Base-by-base conservation (phyloP, 2,888 invertebrate genomes). In the Drosophila atripex region DNA sequence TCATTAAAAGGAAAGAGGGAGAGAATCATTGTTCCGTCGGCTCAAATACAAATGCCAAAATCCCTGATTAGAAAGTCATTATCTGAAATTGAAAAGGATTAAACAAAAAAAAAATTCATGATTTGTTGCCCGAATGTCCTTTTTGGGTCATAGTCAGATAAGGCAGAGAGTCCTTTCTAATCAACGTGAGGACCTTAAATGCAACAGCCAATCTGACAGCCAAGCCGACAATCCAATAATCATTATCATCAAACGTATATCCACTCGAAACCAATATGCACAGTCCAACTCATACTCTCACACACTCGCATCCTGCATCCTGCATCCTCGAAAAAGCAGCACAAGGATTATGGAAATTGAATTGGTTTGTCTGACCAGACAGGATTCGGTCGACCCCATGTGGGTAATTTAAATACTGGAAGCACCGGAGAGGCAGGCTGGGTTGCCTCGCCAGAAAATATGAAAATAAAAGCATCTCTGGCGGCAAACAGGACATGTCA, bases 341-440 rank as follows among this genome's bases (percentile, higher is more conserved):
- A 39, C 21, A 8, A 45, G 60, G 60, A 60, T 60, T 60, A 60
- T 16, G 50, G 23, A 63, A 63, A 51, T 46, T 59, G 60, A 60
- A 63, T 45, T 63, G 50, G 60, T n/a, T 47, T 30, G 30, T 59
- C 35, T 9, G 18, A 18, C 53, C 43, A 18, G 35, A 45, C 25
- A 5, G 35, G 35, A 16, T 28, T 30, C 11, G 32, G 45, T n/a
- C 8, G 3, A 21, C 60, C 60, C 60, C 60, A 38, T 46, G 50
- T 14, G 51, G 51, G 63, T 6, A 12, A 63, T 60, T 60, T 60
- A 46, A 63, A 51, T 38, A 18, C 51, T 18, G 18, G 11, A 35
- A n/a, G 12, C n/a, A 41, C 18, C 18, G 12, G 43, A 43, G 12
- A 11, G 18, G 41, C 14, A 14, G 39, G 16, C n/a, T n/a, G n/a